Evolutionary conservation across 2,797 vertebrate genomes (phyloP).

Genomic region (Emys orbicularis): DNA sequence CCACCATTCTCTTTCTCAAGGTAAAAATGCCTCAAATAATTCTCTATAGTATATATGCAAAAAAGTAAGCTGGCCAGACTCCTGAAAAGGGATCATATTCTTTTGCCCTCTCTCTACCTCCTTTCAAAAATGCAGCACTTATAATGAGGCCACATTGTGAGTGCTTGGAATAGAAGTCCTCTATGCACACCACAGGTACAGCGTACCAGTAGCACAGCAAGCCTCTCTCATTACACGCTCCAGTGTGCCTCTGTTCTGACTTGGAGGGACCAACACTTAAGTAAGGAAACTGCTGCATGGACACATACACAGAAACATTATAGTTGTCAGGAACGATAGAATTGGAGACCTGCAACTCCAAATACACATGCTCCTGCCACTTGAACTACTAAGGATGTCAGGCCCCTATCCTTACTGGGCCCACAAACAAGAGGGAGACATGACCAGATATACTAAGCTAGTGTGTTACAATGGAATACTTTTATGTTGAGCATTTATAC

Average conservation of each 20-base stretch:
- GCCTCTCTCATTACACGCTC: background rate
- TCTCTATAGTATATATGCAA: background rate
- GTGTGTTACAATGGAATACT: background rate
- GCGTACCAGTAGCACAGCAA: background rate
- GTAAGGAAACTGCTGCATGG: background rate
- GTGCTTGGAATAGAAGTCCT: background rate
- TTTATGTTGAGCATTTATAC: background rate
- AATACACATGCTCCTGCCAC: background rate
- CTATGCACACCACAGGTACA: background rate
- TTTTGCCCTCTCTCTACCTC: slow-evolving; percentile 9
- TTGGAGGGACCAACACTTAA: background rate
- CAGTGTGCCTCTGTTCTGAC: background rate
- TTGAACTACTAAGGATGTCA: background rate
- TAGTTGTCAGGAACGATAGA: background rate
- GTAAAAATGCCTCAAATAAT: slow-evolving; percentile 53
- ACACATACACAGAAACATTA: background rate
- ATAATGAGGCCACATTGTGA: background rate
- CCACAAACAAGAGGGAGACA: background rate
- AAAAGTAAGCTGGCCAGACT: slow-evolving; percentile 8
- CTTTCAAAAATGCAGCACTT: slow-evolving; percentile 7
- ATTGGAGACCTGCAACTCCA: background rate
- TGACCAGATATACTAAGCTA: accelerated
- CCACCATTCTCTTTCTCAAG: slow-evolving; percentile 39
- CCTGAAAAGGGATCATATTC: slow-evolving; percentile 3
- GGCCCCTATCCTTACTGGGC: background rate